Percentiles rank a stretch among this genome's conserved stretches.
These are phyloP conservation scores for Anoncus sp. DNA, from an alignment of 2,888 invertebrate species.

Conservation along the genomic window DNA sequence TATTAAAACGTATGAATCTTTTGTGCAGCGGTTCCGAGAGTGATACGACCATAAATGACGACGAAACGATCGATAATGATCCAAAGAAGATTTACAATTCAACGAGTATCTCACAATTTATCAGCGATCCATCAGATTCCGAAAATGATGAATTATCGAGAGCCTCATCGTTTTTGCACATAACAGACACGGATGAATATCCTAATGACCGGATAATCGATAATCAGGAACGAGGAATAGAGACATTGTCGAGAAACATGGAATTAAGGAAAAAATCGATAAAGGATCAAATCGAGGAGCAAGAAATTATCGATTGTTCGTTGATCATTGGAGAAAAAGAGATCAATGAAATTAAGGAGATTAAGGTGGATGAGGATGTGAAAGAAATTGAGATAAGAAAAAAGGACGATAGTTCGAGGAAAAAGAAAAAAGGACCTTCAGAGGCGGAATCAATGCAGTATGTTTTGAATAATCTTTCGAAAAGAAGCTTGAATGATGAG, in stretches of 20 bases:
- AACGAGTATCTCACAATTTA: slow-evolving; percentile 22
- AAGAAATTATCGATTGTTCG: slow-evolving; percentile 11
- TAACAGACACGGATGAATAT: slow-evolving; percentile 25
- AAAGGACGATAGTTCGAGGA: slow-evolving; percentile 4
- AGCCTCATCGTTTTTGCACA: slow-evolving; percentile 6
- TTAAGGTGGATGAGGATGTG: too few relatives aligned
- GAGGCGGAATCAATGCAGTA: slow-evolving; percentile 35
- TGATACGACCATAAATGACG: slow-evolving; percentile 45
- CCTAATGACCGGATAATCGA: neutral
- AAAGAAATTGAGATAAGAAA: neutral
- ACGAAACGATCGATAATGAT: neutral
- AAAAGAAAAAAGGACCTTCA: neutral
- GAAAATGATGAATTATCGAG: slow-evolving; percentile 30
- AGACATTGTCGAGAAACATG: neutral
- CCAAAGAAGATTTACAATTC: neutral
- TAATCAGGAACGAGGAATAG: neutral
- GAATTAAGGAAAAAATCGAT: slow-evolving; percentile 34
- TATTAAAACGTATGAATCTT: slow-evolving; percentile 65
- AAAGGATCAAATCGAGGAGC: slow-evolving; percentile 44
- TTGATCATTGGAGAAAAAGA: neutral
- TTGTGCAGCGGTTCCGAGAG: slow-evolving; percentile 39
- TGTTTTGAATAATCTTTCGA: slow-evolving; percentile 28
- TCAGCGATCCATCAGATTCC: slow-evolving; percentile 42
- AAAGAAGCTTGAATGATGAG: neutral
- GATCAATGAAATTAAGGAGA: too few relatives aligned